Conservation (phyloP, 2,888 invertebrate genomes). For the Odontomyia ornata region DNA sequence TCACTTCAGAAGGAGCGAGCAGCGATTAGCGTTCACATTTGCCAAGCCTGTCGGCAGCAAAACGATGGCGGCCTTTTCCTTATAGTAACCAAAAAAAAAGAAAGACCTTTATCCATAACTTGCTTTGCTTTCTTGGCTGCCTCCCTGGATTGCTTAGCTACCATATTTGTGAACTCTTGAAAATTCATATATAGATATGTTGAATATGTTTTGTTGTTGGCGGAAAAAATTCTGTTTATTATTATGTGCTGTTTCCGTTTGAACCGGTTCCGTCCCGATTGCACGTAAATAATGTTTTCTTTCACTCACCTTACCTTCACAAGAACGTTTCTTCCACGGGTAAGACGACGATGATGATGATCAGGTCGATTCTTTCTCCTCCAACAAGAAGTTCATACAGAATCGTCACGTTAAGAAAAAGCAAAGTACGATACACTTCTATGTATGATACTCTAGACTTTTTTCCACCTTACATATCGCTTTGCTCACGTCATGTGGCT, state of each 20-base stretch:
- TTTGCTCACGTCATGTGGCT: no score
- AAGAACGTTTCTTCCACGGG: not conserved
- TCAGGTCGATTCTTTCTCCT: not conserved
- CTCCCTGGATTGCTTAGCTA: no score
- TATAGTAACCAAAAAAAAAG: conserved; percentile 4
- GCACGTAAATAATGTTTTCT: not conserved
- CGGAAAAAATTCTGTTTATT: conserved; percentile 50
- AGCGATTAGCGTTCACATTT: conserved; percentile 24
- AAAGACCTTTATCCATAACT: not conserved
- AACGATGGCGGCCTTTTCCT: not conserved
- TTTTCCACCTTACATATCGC: no score
- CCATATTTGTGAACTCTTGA: no score
- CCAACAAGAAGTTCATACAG: not conserved
- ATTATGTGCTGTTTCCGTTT: conserved; percentile 64
- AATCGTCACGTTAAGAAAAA: no score
- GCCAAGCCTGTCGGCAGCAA: conserved; percentile 10
- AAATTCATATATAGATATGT: not conserved
- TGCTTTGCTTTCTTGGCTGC: no score
- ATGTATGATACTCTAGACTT: no score
- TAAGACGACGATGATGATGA: no score
- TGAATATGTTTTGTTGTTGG: conserved; percentile 28
- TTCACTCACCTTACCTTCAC: conserved; percentile 16
- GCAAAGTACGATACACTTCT: no score
- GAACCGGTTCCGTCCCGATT: conserved; percentile 61
- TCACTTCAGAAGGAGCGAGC: conserved; percentile 8